Evolutionary conservation across 2,113 vertebrate species (phyloP).

Genomic region (Archilochus colubris): DNA sequence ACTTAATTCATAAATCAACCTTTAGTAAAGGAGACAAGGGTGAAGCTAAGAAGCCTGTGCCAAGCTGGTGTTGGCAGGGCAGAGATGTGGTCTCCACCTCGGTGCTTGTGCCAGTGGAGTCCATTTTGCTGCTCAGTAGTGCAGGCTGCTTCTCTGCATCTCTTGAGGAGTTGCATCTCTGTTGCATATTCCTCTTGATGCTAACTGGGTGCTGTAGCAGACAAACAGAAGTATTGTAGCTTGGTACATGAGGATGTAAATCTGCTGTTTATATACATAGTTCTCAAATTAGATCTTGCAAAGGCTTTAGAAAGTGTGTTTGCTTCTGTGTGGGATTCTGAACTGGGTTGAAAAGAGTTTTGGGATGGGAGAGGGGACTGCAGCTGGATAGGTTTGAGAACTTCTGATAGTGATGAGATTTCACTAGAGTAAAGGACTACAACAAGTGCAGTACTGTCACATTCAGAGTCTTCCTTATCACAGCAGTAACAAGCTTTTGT

Average conservation of each 20-base stretch:
- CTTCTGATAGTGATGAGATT: background rate
- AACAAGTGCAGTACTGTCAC: background rate
- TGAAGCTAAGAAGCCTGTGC: background rate
- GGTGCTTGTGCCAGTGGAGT: background rate
- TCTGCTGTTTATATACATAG: background rate
- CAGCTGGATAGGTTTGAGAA: background rate
- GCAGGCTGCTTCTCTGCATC: background rate
- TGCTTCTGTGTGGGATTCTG: background rate
- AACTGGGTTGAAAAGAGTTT: background rate
- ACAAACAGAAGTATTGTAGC: fast-evolving
- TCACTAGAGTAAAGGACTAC: background rate
- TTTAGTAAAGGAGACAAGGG: background rate
- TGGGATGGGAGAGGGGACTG: background rate
- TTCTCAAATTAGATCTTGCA: background rate
- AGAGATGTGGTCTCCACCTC: background rate
- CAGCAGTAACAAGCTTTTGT: background rate
- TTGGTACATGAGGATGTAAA: background rate
- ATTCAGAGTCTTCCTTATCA: background rate
- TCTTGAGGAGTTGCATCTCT: background rate
- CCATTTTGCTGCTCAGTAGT: background rate
- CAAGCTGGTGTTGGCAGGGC: background rate
- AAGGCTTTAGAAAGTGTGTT: background rate
- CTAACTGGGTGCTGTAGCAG: background rate
- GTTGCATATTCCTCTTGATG: fast-evolving
- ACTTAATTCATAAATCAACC: fast-evolving